Percentiles rank a stretch among this genome's conserved stretches.
phyloP scores from a whole-genome alignment of 2,797 vertebrate genomes.

The Squalus acanthias region DNA sequence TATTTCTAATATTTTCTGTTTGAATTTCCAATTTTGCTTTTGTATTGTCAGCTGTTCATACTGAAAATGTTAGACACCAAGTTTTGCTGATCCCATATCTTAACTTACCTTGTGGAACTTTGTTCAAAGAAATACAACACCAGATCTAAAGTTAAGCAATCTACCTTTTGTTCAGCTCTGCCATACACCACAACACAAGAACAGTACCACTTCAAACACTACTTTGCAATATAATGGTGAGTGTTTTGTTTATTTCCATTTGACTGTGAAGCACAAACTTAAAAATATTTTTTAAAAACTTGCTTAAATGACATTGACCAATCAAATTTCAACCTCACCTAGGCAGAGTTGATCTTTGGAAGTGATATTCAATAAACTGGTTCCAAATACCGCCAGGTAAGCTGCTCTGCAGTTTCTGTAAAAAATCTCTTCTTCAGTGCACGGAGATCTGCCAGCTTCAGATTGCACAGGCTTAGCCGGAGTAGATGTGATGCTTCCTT shows the following conservation, averaged over 20 bases:
- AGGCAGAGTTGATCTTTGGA: slow-evolving; percentile 77
- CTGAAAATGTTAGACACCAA: background rate
- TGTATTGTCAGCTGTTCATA: background rate
- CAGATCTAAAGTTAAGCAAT: background rate
- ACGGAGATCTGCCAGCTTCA: slow-evolving; percentile 44
- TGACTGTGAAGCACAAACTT: background rate
- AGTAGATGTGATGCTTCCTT: slow-evolving; percentile 44
- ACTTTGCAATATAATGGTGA: background rate
- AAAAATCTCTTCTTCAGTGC: slow-evolving; percentile 70
- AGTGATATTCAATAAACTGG: slow-evolving; percentile 79
- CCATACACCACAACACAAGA: background rate
- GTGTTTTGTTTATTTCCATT: background rate
- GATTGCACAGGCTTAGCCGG: slow-evolving; percentile 42
- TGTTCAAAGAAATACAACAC: background rate
- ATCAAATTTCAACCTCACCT: slow-evolving; percentile 60
- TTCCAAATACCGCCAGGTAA: slow-evolving; percentile 76
- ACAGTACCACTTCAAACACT: background rate
- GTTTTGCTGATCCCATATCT: background rate
- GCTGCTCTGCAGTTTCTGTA: slow-evolving; percentile 78
- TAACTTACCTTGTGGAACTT: background rate
- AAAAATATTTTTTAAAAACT: too few relatives aligned
- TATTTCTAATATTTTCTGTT: background rate
- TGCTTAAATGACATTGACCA: background rate
- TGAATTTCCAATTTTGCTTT: background rate
- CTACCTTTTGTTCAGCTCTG: background rate